phyloP scores from a whole-genome alignment of 2,888 invertebrate species.

The Lasioglossum morio region DNA sequence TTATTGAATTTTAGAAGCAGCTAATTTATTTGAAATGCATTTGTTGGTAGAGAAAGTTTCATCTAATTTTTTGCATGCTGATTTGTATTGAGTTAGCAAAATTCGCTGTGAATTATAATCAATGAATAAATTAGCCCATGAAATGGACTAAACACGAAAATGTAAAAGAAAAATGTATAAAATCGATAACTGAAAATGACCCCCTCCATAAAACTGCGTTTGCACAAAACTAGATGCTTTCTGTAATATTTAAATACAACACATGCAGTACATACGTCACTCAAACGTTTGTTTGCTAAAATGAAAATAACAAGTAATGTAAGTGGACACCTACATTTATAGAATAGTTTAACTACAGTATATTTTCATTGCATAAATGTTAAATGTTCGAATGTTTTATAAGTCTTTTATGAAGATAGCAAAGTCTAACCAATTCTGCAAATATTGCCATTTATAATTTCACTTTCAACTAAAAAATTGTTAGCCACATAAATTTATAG shows the following conservation, averaged over 20 bases:
- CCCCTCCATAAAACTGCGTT: not conserved
- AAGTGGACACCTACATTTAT: constrained; percentile 2
- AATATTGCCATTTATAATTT: not conserved
- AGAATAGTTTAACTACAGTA: constrained; percentile 37
- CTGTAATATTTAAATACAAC: constrained; percentile 30
- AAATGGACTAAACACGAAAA: constrained; percentile 70
- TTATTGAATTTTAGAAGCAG: not conserved
- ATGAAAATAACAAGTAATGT: constrained; percentile 21
- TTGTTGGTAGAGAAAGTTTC: constrained; percentile 38
- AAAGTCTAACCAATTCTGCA: not conserved
- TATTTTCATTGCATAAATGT: not conserved
- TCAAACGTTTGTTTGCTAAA: constrained; percentile 5
- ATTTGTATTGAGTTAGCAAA: constrained; percentile 20
- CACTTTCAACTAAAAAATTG: constrained; percentile 11
- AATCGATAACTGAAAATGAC: not conserved
- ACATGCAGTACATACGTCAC: constrained; percentile 33
- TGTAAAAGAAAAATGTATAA: constrained; percentile 67
- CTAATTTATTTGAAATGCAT: constrained; percentile 24
- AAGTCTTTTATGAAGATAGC: not conserved
- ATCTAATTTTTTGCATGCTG: constrained; percentile 32
- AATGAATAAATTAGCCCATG: constrained; percentile 37
- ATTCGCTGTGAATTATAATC: not conserved
- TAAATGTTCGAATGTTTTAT: not conserved
- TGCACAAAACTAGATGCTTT: constrained; percentile 18
- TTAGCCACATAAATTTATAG: not conserved